Percentiles rank a stretch among this genome's conserved stretches.
Conservation (phyloP, 2,888 invertebrate genomes). For the Luffia ferchaultella region DNA sequence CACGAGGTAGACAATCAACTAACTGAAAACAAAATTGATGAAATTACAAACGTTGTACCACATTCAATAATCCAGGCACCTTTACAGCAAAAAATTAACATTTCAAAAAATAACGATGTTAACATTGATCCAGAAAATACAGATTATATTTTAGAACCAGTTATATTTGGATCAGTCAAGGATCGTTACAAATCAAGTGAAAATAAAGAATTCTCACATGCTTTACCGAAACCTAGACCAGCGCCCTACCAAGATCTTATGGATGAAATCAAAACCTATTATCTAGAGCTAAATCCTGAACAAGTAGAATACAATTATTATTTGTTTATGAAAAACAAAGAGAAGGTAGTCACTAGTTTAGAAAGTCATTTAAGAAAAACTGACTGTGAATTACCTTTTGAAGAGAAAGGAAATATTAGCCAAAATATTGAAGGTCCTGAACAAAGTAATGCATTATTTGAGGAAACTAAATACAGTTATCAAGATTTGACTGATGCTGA, state of each 20-base stretch:
- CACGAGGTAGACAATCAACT: too few species aligned
- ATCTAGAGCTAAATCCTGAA: constrained; percentile 34
- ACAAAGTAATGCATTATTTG: constrained; percentile 13
- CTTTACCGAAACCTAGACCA: constrained; percentile 1
- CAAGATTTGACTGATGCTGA: constrained; percentile 33
- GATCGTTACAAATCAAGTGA: constrained; percentile 39
- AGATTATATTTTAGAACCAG: constrained; percentile 46
- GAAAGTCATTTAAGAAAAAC: not conserved
- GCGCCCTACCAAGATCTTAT: constrained; percentile 39
- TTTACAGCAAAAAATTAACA: too few species aligned
- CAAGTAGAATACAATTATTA: constrained; percentile 39
- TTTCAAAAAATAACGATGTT: too few species aligned
- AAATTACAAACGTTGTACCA: too few species aligned
- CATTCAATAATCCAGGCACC: too few species aligned
- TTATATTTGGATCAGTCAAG: constrained; percentile 71
- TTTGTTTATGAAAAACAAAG: constrained; percentile 24
- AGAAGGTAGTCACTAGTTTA: constrained; percentile 9
- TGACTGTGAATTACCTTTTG: too few species aligned
- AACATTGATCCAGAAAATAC: constrained; percentile 40
- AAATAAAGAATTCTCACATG: constrained; percentile 11
- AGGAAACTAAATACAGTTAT: constrained; percentile 26
- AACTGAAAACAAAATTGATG: too few species aligned
- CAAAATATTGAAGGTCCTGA: constrained; percentile 16
- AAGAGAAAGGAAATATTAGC: too few species aligned
- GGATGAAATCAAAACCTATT: constrained; percentile 44